Percentiles rank a stretch among this genome's conserved stretches.
phyloP scores from a whole-genome alignment of 1,140 invertebrate genomes.

The Nasonia giraulti region DNA sequence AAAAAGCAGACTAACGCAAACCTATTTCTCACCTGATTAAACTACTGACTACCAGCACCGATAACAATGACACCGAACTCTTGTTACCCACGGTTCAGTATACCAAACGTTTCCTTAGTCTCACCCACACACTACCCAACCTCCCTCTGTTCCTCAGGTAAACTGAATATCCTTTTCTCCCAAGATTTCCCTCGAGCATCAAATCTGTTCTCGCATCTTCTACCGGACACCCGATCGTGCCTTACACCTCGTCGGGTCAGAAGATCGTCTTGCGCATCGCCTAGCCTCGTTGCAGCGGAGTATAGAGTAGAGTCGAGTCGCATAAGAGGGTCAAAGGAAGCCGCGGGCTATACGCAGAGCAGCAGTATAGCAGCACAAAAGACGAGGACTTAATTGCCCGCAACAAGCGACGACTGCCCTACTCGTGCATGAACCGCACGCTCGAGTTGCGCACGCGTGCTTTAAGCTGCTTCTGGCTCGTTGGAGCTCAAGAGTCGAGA shows the following conservation, averaged over 20 bases:
- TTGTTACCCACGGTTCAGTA: no score
- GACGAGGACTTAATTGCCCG: slow-evolving; percentile 2
- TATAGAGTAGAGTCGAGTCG: not conserved
- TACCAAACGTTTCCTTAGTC: no score
- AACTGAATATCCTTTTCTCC: not conserved
- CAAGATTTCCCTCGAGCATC: no score
- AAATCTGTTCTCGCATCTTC: not conserved
- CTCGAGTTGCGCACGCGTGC: not conserved
- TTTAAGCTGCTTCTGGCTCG: not conserved
- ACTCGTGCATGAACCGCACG: not conserved
- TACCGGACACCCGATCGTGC: not conserved
- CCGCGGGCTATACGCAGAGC: not conserved
- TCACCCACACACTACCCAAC: no score
- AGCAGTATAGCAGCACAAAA: not conserved
- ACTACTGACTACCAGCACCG: no score
- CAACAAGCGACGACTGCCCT: slow-evolving; percentile 2
- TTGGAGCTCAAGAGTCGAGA: not conserved
- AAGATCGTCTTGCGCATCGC: not conserved
- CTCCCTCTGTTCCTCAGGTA: not conserved
- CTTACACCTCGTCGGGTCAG: not conserved
- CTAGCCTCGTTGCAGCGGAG: not conserved
- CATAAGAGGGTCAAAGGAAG: not conserved
- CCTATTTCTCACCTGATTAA: no score
- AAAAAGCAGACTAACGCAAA: no score
- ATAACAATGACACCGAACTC: no score